Conservation (phyloP, 2,113 vertebrate genomes). For the Paracanthobrama guichenoti region DNA sequence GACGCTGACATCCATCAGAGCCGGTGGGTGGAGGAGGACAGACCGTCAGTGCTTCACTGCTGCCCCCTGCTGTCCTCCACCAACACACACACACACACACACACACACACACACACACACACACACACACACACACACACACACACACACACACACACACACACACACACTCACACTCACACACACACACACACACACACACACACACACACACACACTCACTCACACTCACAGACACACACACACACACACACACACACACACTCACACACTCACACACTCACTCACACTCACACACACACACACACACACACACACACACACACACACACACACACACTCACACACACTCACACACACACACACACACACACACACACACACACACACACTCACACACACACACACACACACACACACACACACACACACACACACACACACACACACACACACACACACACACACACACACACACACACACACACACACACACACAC, state of each 20-base stretch:
- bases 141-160: no score
- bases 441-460: neutral
- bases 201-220: no score
- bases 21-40: neutral
- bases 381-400: neutral
- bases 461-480: neutral
- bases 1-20: neutral
- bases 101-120: neutral
- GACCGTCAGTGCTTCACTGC: conserved; percentile 66
- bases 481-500: neutral
- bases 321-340: no score
- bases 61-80: conserved; percentile 72
- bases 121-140: neutral
- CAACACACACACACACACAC: neutral
- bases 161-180: no score
- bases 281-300: no score
- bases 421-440: neutral
- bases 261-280: no score
- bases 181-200: no score
- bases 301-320: no score
- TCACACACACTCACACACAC: no score
- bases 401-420: neutral
- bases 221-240: no score
- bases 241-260: no score
- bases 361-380: no score